Evolutionary conservation across 2,888 invertebrate species (phyloP).

Genomic region (Argyresthia goedartella): DNA sequence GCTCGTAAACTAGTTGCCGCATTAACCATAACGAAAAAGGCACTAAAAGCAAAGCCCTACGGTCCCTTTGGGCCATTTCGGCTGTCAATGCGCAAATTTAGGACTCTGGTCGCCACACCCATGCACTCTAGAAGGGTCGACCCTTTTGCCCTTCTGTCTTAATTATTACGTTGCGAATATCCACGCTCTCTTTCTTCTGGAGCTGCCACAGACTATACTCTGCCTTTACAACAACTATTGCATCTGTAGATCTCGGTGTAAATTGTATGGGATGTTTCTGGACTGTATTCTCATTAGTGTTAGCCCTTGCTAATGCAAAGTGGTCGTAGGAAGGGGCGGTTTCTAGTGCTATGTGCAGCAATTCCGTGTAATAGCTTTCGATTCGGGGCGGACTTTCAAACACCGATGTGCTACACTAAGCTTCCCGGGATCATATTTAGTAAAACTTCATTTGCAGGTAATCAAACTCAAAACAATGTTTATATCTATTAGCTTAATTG

Average conservation of each 20-base stretch:
- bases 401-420: too few relatives aligned
- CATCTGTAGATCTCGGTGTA: not conserved
- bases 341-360: too few relatives aligned
- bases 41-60: slow-evolving; percentile 61
- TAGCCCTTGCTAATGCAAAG: slow-evolving; percentile 5
- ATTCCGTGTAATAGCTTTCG: too few relatives aligned
- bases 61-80: slow-evolving; percentile 65
- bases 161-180: slow-evolving; percentile 35
- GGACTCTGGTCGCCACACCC: slow-evolving; percentile 53
- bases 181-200: not conserved
- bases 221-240: not conserved
- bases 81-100: slow-evolving; percentile 71
- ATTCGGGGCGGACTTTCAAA: too few relatives aligned
- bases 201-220: not conserved
- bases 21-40: slow-evolving; percentile 70
- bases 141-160: slow-evolving; percentile 61
- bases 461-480: too few relatives aligned
- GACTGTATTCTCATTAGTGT: not conserved
- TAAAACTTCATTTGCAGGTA: too few relatives aligned
- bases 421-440: too few relatives aligned
- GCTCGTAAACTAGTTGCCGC: slow-evolving; percentile 63
- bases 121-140: slow-evolving; percentile 65
- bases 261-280: not conserved
- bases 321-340: not conserved
- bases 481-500: too few relatives aligned